A percentile compares a stretch with the other conserved stretches of the same genome.
Evolutionary conservation across 2,888 invertebrate genomes (phyloP).

Genomic region (Drosophila recens): DNA sequence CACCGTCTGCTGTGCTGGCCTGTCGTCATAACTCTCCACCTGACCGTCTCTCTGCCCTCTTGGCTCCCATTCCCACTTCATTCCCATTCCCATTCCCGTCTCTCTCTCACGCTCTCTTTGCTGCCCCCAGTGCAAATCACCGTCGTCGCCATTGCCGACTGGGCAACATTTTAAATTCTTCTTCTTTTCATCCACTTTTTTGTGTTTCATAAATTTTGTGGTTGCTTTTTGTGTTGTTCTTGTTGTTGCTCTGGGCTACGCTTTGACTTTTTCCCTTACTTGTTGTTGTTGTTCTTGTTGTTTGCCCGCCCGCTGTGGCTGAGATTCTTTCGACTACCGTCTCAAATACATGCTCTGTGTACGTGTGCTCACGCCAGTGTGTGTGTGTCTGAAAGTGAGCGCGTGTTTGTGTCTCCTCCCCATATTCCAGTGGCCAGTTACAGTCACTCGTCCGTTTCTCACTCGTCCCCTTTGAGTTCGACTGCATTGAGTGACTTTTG

Average conservation of each 20-base stretch:
- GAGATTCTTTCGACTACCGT: slow-evolving; percentile 61
- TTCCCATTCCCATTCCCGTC: background rate
- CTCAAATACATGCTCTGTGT: slow-evolving; percentile 16
- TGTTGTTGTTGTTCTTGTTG: slow-evolving; percentile 46
- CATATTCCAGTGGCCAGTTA: slow-evolving; percentile 73
- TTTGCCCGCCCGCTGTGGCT: slow-evolving; percentile 53
- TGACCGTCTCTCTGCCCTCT: background rate
- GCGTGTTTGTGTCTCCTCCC: slow-evolving; percentile 64
- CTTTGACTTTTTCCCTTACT: slow-evolving; percentile 33
- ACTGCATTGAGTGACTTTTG: slow-evolving; percentile 23
- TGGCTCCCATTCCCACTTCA: background rate
- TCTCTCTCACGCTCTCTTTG: slow-evolving; percentile 7
- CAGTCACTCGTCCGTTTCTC: slow-evolving; percentile 41
- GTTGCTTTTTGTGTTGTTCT: slow-evolving; percentile 58
- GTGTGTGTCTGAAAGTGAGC: slow-evolving; percentile 9
- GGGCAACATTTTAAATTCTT: slow-evolving; percentile 50
- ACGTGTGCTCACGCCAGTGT: slow-evolving; percentile 5
- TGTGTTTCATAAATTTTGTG: slow-evolving; percentile 75
- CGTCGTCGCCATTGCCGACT: slow-evolving; percentile 61
- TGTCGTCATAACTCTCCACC: slow-evolving; percentile 60
- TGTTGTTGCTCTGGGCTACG: slow-evolving; percentile 67
- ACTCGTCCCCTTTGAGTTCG: slow-evolving; percentile 28
- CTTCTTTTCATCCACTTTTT: slow-evolving; percentile 59
- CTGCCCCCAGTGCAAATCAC: slow-evolving; percentile 53
- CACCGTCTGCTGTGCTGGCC: slow-evolving; percentile 34